These are phyloP conservation scores for Ectobius pallidus DNA, from an alignment of 2,888 invertebrate genomes.

Conservation along the genomic window DNA sequence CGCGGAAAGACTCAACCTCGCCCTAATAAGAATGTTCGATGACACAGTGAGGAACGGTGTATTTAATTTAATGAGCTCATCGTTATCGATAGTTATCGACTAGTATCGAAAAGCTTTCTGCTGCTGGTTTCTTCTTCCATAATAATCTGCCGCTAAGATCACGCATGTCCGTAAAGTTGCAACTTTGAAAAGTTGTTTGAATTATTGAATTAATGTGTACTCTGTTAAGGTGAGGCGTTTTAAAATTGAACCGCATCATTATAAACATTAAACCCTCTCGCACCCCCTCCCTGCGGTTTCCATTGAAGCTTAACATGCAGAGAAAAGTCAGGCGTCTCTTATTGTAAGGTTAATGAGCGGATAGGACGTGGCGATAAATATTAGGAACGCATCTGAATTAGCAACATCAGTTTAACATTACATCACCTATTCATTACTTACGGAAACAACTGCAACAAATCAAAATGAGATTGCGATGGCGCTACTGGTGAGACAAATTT, in stretches of 20 bases:
- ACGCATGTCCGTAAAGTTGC: neutral
- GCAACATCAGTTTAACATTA: too few species aligned
- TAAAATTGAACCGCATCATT: neutral
- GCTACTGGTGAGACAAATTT: too few species aligned
- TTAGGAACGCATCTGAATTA: neutral
- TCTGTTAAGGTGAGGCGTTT: neutral
- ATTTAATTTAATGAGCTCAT: neutral
- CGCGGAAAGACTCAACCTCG: neutral
- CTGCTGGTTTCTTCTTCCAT: neutral
- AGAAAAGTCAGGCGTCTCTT: neutral
- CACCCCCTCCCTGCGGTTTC: neutral
- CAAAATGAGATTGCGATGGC: too few species aligned
- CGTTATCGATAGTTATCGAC: neutral
- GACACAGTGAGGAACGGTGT: neutral
- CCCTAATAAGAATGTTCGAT: neutral
- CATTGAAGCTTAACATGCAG: neutral
- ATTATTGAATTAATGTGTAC: conserved; percentile 8
- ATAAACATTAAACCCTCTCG: too few species aligned
- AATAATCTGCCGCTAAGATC: conserved; percentile 5
- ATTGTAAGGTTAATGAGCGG: conserved; percentile 20
- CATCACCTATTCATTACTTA: too few species aligned
- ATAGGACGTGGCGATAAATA: neutral
- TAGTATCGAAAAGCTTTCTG: neutral
- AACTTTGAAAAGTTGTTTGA: conserved; percentile 8
- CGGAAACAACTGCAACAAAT: too few species aligned